Evolutionary conservation across 2,888 invertebrate species (phyloP).

Genomic region (Drosophila atripex): DNA sequence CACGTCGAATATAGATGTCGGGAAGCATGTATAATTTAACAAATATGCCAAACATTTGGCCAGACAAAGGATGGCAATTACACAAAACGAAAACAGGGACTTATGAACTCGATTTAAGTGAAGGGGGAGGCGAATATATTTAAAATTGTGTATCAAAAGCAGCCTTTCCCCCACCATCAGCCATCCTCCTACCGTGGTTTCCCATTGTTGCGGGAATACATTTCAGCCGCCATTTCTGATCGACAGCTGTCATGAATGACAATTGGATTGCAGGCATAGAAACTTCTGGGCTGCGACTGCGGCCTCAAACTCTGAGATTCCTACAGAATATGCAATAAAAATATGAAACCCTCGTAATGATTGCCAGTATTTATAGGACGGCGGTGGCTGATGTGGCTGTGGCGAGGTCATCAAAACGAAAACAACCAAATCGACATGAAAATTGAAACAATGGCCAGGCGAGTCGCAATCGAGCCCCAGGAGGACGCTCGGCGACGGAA

Average conservation of each 20-base stretch:
- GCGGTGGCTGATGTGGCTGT: constrained; percentile 6
- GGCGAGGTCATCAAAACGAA: constrained; percentile 76
- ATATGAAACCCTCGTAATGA: constrained; percentile 58
- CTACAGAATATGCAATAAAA: constrained; percentile 75
- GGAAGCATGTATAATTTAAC: constrained; percentile 57
- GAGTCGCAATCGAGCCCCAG: constrained; percentile 40
- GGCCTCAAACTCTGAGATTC: constrained; percentile 34
- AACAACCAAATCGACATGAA: constrained; percentile 65
- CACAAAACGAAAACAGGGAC: constrained; percentile 24
- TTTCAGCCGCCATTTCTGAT: constrained; percentile 78
- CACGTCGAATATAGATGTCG: constrained; percentile 13
- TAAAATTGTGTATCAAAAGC: constrained; percentile 43
- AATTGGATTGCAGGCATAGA: constrained; percentile 67
- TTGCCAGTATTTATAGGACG: constrained; percentile 60
- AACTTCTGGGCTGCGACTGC: constrained; percentile 1
- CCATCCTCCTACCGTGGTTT: not conserved
- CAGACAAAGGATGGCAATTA: constrained; percentile 73
- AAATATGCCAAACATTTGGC: constrained; percentile 66
- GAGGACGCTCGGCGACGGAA: constrained; percentile 3
- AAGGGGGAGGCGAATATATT: constrained; percentile 9
- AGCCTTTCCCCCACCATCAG: constrained; percentile 45
- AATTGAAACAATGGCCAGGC: constrained; percentile 72
- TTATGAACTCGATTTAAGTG: constrained; percentile 58
- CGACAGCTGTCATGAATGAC: constrained; percentile 82
- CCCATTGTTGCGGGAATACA: constrained; percentile 41